Evolutionary conservation across 1,140 invertebrate species (phyloP), one percentile per base, ranked within the genome.

Genomic region (Lamellibrachia luymesi): DNA sequence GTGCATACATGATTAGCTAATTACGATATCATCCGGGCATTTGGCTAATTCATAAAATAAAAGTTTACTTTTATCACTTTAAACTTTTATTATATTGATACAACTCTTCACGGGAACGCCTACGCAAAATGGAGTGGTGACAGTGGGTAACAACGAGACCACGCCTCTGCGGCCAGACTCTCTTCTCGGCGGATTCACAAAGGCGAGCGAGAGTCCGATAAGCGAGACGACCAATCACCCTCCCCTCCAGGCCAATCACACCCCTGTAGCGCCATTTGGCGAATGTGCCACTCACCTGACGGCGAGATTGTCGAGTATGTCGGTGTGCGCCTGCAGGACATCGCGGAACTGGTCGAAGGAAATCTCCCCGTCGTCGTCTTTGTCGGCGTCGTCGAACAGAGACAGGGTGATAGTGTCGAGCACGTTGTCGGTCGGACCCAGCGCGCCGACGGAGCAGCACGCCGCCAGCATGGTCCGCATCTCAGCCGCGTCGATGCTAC

Each of bases 341-440:
- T 97, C 97, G 95, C 98, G 98, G 2, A 99, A 95, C 8, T 98
- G 98, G 94, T 99, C 98, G 94, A 98, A 99, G 0, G 98, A 98
- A 92, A 99, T 98, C 6, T 98, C 97, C 0, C 98, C 98, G 80
- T 97, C 97, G 91, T 97, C 97, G 49, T 97, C 97, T 2, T 97
- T 97, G 96, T 98, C 98, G 0, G 98, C 98, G 95, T 99, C 98
- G 95, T 99, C 98, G 95, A 99, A 98, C 95, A 99, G 97, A 22
- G 98, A 98, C 92, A 97, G 97, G 0, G 98, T 99, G 25, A 99
- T 96, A 95, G 98, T 98, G 95, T 98, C 97, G 51, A 98, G 97
- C 96, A 99, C 98, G 64, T 98, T 98, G 92, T 98, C 98, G 93
- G 98, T 98, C 95, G 99, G 98, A 95, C 97, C 97, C 97, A 99